Base-by-base conservation (phyloP, 2,113 vertebrate genomes). In the Cygnus atratus region DNA sequence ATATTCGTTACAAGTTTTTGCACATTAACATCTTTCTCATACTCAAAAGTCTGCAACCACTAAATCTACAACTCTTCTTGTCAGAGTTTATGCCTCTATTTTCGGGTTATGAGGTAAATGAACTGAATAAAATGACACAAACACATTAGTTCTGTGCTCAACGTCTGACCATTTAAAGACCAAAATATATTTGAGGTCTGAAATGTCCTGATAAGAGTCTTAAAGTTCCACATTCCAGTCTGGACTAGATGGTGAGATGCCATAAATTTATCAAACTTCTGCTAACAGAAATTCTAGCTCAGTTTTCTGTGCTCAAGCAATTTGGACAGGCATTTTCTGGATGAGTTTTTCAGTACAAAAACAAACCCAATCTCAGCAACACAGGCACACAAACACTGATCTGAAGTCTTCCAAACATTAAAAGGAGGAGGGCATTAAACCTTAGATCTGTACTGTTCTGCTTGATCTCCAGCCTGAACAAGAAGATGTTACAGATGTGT, bases 1-100 rank as follows among this genome's bases (percentile, higher is more conserved):
- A 28, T 76, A 78, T 97, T 85, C 80, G 78, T 71, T 87, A 58
- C 39, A 91, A 68, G 78, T 35, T 74, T 95, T 86, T 82, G 62
- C 63, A 88, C 84, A 74, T 77, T 95, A 94, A 52, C 81, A 91
- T 82, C 84, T 82, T 82, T 73, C 65, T 84, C 25, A 48, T 62
- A 62, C 35, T 57, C 48, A 25, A 54, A 78, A 78, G 61, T 54
- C 54, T 72, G 46, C 35, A 92, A 68, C 25, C 48, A 73, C 44
- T 87, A 91, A 95, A 95, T 80, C 37, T 71, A 59, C 37, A 48
- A 10, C 55, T 67, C 33, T 52, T 77, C 67, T 92, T 94, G 73
- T 55, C 37, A 75, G 28, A 29, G 8, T 46, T 80, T 63, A 58
- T 68, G 20, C 19, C 13, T 84, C 48, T 75, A 10, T 79, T 90